A percentile compares a stretch with the other conserved stretches of the same genome.
phyloP scores from a whole-genome alignment of 2,113 vertebrate genomes.

The Haplotaxodon microlepis region DNA sequence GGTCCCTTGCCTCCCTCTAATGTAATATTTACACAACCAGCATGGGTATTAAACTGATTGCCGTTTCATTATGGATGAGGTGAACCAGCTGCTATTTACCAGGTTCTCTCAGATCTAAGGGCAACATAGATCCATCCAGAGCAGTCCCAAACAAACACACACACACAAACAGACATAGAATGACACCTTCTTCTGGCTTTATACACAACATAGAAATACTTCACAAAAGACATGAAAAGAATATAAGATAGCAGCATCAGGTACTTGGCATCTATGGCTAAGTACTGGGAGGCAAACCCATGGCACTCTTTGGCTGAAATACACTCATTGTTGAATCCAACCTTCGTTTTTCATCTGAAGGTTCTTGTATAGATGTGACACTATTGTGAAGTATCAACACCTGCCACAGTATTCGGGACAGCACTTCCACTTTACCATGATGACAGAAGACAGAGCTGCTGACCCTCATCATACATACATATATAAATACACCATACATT shows the following conservation, averaged over 20 bases:
- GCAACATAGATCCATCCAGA: constrained; percentile 36
- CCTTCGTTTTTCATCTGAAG: neutral
- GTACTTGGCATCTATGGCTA: neutral
- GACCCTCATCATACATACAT: neutral
- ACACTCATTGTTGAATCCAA: neutral
- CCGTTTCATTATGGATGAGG: constrained; percentile 73
- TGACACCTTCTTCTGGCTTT: neutral
- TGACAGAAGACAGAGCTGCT: neutral
- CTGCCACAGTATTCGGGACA: neutral
- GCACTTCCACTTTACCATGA: neutral
- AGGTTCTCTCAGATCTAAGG: constrained; percentile 62
- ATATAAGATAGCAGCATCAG: neutral
- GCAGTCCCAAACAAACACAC: neutral
- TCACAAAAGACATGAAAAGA: neutral
- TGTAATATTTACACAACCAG: constrained; percentile 73
- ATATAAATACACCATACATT: neutral
- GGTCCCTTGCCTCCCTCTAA: constrained; percentile 63
- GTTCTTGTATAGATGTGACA: neutral
- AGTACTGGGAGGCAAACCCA: neutral
- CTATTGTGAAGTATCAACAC: neutral
- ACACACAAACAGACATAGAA: neutral
- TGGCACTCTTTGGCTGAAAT: neutral
- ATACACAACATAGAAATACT: neutral
- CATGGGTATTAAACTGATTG: constrained; percentile 59
- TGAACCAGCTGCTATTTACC: constrained; percentile 76